Evolutionary conservation across 2,888 invertebrate genomes (phyloP).

Genomic region (Eristalinus aeneus): DNA sequence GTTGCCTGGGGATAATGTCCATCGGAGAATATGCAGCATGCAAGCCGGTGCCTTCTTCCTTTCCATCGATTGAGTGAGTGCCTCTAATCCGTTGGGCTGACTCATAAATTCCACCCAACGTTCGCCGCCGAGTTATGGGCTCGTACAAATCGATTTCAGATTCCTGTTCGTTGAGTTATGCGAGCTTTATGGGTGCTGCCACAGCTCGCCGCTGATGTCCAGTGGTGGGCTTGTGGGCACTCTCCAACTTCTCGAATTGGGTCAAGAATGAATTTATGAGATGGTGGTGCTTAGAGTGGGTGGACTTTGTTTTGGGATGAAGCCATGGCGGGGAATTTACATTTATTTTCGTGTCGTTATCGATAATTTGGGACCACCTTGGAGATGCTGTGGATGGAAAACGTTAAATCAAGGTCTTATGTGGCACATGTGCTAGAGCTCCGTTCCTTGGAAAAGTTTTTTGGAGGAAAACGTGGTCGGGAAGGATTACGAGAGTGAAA

Average conservation of each 20-base stretch:
- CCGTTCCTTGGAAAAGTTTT: background rate
- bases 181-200: slow-evolving; percentile 32
- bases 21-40: background rate
- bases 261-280: slow-evolving; percentile 47
- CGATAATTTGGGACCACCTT: background rate
- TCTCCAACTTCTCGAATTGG: slow-evolving; percentile 41
- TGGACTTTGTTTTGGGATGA: background rate
- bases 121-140: background rate
- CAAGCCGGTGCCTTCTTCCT: background rate
- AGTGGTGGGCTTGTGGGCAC: slow-evolving; percentile 32
- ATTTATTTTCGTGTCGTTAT: background rate
- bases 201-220: background rate
- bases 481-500: background rate
- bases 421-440: background rate
- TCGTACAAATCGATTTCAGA: slow-evolving; percentile 53
- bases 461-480: background rate
- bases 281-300: background rate
- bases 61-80: background rate
- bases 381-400: background rate
- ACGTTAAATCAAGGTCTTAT: background rate
- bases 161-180: slow-evolving; percentile 44
- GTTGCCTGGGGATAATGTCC: background rate
- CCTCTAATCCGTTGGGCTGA: background rate
- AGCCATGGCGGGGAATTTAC: background rate
- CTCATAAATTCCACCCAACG: background rate